A percentile compares a stretch with the other conserved stretches of the same genome.
phyloP scores from a whole-genome alignment of 2,113 vertebrate species.

The Pterocles orientalis region DNA sequence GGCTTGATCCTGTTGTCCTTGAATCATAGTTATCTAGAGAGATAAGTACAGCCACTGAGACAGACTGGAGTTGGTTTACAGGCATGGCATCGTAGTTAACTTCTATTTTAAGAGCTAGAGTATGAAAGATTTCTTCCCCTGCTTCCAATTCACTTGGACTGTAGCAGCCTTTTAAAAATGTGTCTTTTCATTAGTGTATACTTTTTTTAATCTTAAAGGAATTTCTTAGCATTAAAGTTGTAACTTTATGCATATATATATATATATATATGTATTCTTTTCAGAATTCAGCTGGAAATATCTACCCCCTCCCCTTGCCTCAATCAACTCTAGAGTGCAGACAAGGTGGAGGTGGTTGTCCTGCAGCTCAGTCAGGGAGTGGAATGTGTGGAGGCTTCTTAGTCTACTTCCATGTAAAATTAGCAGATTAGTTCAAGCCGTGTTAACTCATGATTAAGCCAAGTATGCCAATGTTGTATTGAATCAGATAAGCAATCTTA shows the following conservation, averaged over 20 bases:
- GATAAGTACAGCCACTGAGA: neutral
- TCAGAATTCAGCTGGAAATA: neutral
- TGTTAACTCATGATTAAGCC: neutral
- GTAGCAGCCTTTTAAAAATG: neutral
- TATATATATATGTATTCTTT: neutral
- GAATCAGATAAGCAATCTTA: neutral
- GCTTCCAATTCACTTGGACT: neutral
- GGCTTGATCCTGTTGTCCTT: slow-evolving; percentile 10
- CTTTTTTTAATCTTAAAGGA: neutral
- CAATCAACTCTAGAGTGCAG: neutral
- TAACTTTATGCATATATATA: neutral
- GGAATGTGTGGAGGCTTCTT: neutral
- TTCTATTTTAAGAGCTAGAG: slow-evolving; percentile 34
- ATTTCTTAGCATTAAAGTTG: neutral
- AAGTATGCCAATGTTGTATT: neutral
- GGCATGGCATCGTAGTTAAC: neutral
- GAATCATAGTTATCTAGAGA: neutral
- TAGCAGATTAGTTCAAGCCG: neutral
- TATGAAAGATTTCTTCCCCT: neutral
- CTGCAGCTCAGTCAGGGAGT: neutral
- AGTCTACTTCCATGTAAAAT: neutral
- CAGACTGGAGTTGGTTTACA: slow-evolving; percentile 24
- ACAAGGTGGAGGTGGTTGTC: neutral
- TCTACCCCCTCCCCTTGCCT: accelerated
- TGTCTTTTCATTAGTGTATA: neutral